Evolutionary conservation across 35 echinoderm and acorn worm genomes (phyloP).

Genomic region (Nesometra sesokonis): DNA sequence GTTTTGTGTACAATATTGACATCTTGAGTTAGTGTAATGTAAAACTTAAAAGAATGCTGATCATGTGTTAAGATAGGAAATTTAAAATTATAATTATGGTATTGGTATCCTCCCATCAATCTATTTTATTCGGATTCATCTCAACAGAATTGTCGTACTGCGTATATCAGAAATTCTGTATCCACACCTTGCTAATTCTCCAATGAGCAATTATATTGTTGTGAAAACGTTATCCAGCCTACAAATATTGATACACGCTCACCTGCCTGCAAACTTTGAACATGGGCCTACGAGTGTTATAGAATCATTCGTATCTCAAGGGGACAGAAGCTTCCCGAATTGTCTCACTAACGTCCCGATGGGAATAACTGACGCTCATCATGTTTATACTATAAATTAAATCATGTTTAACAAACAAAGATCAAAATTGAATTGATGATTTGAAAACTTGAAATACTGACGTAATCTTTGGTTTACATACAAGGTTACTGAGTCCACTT

Average conservation of each 20-base stretch:
- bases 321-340: neutral
- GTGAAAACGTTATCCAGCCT: neutral
- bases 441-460: neutral
- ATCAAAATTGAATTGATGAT: neutral
- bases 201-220: neutral
- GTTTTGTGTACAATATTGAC: too few relatives aligned
- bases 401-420: neutral
- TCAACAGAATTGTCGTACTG: too few relatives aligned
- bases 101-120: too few relatives aligned
- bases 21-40: too few relatives aligned
- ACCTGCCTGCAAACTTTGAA: too few relatives aligned
- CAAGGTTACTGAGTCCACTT: neutral
- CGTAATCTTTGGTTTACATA: neutral
- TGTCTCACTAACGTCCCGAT: neutral
- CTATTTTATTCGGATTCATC: too few relatives aligned
- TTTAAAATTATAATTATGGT: too few relatives aligned
- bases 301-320: neutral
- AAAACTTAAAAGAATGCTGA: too few relatives aligned
- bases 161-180: neutral
- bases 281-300: neutral
- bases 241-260: too few relatives aligned
- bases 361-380: neutral
- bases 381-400: neutral
- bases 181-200: neutral
- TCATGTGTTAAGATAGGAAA: too few relatives aligned